Conservation (phyloP, 2,888 invertebrate species). For the Malachius bipustulatus region DNA sequence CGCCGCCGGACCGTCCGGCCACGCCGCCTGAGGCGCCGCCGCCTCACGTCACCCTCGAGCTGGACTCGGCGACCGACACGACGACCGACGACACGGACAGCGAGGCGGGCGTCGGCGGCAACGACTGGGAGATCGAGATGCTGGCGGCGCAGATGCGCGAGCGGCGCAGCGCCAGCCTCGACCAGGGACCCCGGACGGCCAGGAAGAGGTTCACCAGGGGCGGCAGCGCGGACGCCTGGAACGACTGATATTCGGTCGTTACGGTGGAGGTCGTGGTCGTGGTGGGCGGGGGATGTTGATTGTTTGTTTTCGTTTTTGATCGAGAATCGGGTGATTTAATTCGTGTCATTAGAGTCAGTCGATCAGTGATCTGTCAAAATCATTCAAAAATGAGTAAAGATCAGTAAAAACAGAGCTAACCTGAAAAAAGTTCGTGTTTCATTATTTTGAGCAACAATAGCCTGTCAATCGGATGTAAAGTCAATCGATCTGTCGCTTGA, state of each 20-base stretch:
- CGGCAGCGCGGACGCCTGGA: constrained; percentile 27
- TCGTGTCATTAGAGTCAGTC: too few relatives aligned
- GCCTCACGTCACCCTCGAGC: constrained; percentile 27
- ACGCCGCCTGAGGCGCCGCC: constrained; percentile 25
- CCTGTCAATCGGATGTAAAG: too few relatives aligned
- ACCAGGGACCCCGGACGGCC: too few relatives aligned
- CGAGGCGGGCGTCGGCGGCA: constrained; percentile 28
- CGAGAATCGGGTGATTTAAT: too few relatives aligned
- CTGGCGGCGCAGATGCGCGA: constrained; percentile 34
- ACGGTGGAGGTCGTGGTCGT: background rate
- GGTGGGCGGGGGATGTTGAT: background rate
- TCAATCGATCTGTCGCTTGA: too few relatives aligned
- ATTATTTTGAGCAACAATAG: too few relatives aligned
- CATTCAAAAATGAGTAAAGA: too few relatives aligned
- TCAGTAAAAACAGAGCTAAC: too few relatives aligned
- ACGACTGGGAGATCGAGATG: constrained; percentile 36
- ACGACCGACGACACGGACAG: constrained; percentile 31
- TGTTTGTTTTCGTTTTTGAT: too few relatives aligned
- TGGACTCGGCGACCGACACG: constrained; percentile 33
- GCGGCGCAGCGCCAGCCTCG: constrained; percentile 33
- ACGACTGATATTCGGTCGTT: constrained; percentile 24
- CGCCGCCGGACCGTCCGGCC: constrained; percentile 40
- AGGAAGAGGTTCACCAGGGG: constrained; percentile 30
- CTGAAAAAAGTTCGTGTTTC: too few relatives aligned
- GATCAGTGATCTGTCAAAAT: too few relatives aligned